Evolutionary conservation across 2,113 vertebrate genomes (phyloP), one percentile per base, ranked within the genome.

Genomic region (Grallaria varia): DNA sequence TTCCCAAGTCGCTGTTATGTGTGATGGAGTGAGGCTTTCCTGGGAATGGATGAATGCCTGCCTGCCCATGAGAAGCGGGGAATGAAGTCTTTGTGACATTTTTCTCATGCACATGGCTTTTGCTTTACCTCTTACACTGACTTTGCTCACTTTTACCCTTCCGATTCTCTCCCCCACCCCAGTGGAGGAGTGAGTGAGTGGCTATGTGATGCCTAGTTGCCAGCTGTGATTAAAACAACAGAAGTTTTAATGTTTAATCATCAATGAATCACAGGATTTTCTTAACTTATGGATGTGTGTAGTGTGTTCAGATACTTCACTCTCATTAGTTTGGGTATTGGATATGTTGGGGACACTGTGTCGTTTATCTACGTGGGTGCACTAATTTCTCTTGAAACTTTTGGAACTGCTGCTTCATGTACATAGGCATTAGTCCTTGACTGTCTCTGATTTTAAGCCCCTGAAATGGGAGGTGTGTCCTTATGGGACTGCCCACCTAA

Each of bases 401-500:
- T 40, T 74, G 20, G 42, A 92, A 44, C 22, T 56, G 27, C 69
- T 71, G 4, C 9, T 71, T 21, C 19, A 16, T 0, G 0, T 21
- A 12, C 0, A 0, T 33, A 8, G 19, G 7, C 12, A 8, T 49
- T 53, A 50, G 33, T 53, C 25, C 24, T 30, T 58, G 20, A 11
- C 17, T 83, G 16, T 18, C 44, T 71, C 22, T 14, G 64, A 23
- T 77, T 77, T 74, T 63, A 81, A 84, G 18, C 17, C 17, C 22
- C 20, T 55, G 33, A 78, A 74, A 45, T 1, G 0, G 14, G 44
- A 72, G 58, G 1, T 13, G 8, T 35, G 22, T 87, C 17, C 23
- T 45, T 45, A 44, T 1, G 0, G 64, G 63, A 30, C 31, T 78
- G 17, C 44, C 31, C 3, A 2, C 9, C 6, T 27, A 24, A 19